Base-by-base conservation (phyloP, 2,113 vertebrate species). In the Phyllostomus hastatus region DNA sequence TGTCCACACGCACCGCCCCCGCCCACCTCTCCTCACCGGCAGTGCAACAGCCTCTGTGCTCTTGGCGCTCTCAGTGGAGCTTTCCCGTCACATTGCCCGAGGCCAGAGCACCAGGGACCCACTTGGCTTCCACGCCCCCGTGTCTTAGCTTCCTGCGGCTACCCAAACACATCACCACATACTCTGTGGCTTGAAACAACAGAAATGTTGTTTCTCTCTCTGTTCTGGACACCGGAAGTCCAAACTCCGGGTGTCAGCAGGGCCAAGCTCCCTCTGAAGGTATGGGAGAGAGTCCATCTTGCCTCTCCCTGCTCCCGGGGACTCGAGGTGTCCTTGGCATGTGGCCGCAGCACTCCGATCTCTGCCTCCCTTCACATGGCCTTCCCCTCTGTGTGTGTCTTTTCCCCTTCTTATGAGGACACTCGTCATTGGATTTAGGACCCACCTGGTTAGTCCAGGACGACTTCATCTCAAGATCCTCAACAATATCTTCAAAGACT, bases 71-170 rank as follows among this genome's bases (percentile, higher is more conserved):
- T 99, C 98, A 5, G 99, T 0, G 0, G 99, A 99, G 90, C 98
- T 99, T 93, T 99, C 99, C 99, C 99, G 99, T 98, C 97, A 99
- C 99, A 98, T 99, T 99, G 41, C 99, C 99, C 90, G 99, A 99
- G 46, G 99, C 99, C 22, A 99, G 99, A 96, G 99, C 99, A 1
- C 99, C 99, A 2, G 99, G 99, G 86, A 99, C 99, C 46, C 99
- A 97, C 85, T 99, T 99, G 0, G 99, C 99, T 52, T 99, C 99
- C 96, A 99, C 98, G 10, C 98, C 99, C 87, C 9, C 3, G 46
- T 0, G 31, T 31, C 48, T 50, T 26, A 7, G n/a, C 20, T 64
- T 66, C 57, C 35, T 35, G 14, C 17, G 3, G 67, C n/a, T 64
- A 66, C 54, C 10, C 1, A 48, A 59, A 33, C 61, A 33, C 59